phyloP scores from a whole-genome alignment of 2,113 vertebrate genomes.

The Ptilonorhynchus violaceus region DNA sequence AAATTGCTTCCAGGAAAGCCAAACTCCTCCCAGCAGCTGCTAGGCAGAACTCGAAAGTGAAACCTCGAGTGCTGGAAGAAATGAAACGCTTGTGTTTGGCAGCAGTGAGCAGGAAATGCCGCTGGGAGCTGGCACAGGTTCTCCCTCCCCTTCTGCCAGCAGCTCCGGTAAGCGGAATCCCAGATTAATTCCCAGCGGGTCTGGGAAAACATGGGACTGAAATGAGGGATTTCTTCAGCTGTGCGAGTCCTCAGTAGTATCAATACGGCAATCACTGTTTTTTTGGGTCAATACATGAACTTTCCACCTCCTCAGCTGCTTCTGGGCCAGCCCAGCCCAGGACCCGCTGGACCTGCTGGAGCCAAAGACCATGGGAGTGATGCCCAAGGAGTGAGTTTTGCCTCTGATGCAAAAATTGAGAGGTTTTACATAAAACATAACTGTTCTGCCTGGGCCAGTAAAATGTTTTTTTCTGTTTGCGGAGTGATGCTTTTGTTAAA shows the following conservation, averaged over 20 bases:
- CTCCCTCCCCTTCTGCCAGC: neutral
- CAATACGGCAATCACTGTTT: rapidly evolving
- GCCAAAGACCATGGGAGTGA: neutral
- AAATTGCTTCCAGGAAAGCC: neutral
- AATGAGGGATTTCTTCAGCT: neutral
- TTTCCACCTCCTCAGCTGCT: too few species aligned
- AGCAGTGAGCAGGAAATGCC: neutral
- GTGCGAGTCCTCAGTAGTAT: rapidly evolving
- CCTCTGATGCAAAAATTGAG: neutral
- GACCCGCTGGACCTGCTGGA: neutral
- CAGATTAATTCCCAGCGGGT: neutral
- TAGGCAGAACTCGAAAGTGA: neutral
- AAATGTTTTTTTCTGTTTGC: neutral
- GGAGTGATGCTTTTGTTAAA: rapidly evolving
- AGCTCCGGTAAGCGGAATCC: neutral
- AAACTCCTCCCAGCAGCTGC: neutral
- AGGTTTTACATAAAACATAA: neutral
- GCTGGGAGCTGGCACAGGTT: neutral
- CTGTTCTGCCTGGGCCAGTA: neutral
- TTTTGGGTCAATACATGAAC: rapidly evolving
- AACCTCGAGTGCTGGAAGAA: neutral
- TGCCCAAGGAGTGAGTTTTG: neutral
- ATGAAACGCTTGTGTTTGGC: neutral
- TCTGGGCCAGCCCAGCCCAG: neutral
- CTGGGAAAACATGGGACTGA: neutral